Evolutionary conservation across 2,888 invertebrate genomes (phyloP), one percentile per base, ranked within the genome.

Genomic region (Phaonia tiefii): DNA sequence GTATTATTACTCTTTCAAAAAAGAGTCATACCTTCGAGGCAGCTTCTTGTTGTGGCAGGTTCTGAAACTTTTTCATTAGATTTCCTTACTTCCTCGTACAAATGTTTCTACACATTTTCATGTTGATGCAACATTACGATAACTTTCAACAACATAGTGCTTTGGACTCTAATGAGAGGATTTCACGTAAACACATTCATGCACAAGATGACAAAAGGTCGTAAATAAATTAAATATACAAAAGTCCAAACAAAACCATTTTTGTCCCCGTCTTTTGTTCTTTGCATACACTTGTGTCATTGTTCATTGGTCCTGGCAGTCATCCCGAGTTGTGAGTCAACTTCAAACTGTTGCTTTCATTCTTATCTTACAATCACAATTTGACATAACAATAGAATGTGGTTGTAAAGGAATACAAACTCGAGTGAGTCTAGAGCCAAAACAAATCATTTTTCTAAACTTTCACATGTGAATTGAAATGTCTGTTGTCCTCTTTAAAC

Each of bases 401-500:
- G 39, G 42, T 20, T 63, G 39, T 11, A 2, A 39, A 42, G 37
- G 63, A 63, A 42, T 42, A 42, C 17, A 17, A 26, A 31, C n/a
- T n/a, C n/a, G 31, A 31, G 31, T 8, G 8, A 63, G 63, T 63
- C 42, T 17, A 63, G 63, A 63, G 26, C 22, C 51, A 65, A 31
- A 80, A 67, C 70, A 80, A 80, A 71, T 77, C 60, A 60, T 77
- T 75, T 78, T 78, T 67, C 46, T 75, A 78, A 75, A 75, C 75
- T 81, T 78, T 75, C 54, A 67, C 74, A 77, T 81, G 54, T 54
- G 54, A 39, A 49, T 60, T 58, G 31, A 22, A 22, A 25, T 54
- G 37, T 67, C 26, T n/a, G n/a, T n/a, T n/a, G n/a, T n/a, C n/a
- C n/a, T n/a, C n/a, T 72, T 67, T 69, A 58, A 46, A 42, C 25